These are phyloP conservation scores for Grus americana DNA, from an alignment of 2,113 vertebrate genomes.

Conservation along the genomic window DNA sequence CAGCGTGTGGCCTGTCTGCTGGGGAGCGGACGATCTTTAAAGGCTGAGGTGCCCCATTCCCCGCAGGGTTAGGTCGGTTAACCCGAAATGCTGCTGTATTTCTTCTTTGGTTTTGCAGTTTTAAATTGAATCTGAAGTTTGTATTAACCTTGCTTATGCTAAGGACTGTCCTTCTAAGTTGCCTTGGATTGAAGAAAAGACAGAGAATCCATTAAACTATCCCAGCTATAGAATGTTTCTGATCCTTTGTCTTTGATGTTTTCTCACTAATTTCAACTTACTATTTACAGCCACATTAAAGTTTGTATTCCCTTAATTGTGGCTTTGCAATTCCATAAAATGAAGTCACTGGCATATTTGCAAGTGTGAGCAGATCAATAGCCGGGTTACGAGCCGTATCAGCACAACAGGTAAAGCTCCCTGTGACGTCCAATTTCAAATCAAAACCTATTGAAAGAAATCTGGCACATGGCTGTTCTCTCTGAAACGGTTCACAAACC, in stretches of 20 bases:
- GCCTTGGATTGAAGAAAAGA: background rate
- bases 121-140: background rate
- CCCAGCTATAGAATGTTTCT: background rate
- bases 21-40: background rate
- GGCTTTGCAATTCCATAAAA: background rate
- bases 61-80: accelerated
- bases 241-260: background rate
- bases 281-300: background rate
- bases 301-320: background rate
- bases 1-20: background rate
- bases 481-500: background rate
- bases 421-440: background rate
- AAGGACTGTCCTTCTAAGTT: background rate
- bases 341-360: background rate
- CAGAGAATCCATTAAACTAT: background rate
- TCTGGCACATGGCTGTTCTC: background rate
- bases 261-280: background rate
- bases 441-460: slow-evolving; percentile 10
- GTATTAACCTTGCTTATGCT: background rate
- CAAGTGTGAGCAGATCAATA: background rate
- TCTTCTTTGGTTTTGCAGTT: background rate
- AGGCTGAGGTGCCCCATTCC: background rate
- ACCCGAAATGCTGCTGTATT: background rate
- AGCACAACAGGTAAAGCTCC: background rate
- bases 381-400: background rate